Conservation (phyloP, 1,140 invertebrate species). For the Asobara japonica region DNA sequence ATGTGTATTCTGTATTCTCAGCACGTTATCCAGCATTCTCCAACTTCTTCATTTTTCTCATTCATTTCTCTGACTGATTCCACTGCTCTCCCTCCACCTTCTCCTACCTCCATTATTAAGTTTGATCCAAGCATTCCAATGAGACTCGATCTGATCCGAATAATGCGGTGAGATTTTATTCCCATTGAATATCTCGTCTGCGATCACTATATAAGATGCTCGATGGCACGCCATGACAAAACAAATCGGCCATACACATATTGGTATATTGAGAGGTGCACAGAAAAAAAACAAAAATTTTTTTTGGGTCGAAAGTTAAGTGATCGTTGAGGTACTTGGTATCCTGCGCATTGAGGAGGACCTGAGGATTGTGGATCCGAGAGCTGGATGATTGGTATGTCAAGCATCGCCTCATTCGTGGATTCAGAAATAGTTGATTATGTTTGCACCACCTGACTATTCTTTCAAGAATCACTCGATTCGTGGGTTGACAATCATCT, state of each 20-base stretch:
- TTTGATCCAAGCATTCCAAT: conserved; percentile 61
- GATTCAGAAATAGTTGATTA: too few relatives aligned
- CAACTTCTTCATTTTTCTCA: neutral
- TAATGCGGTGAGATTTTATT: conserved; percentile 62
- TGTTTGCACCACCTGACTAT: too few relatives aligned
- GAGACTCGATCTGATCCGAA: conserved; percentile 55
- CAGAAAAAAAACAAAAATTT: neutral
- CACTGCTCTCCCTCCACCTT: conserved; percentile 48
- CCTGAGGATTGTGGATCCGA: too few relatives aligned
- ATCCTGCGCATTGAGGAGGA: too few relatives aligned
- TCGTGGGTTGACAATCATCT: too few relatives aligned
- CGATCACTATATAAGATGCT: conserved; percentile 47
- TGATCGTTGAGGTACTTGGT: too few relatives aligned
- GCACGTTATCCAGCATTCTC: neutral
- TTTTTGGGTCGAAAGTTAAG: neutral
- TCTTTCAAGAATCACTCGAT: too few relatives aligned
- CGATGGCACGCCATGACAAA: neutral
- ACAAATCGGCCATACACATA: neutral
- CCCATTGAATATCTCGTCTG: conserved; percentile 50
- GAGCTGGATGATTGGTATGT: too few relatives aligned
- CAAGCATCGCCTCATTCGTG: too few relatives aligned
- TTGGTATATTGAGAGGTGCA: neutral
- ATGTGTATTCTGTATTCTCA: conserved; percentile 4
- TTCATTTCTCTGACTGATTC: conserved; percentile 39
- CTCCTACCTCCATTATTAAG: conserved; percentile 61